phyloP scores from a whole-genome alignment of 2,113 vertebrate species.

The Tichodroma muraria region DNA sequence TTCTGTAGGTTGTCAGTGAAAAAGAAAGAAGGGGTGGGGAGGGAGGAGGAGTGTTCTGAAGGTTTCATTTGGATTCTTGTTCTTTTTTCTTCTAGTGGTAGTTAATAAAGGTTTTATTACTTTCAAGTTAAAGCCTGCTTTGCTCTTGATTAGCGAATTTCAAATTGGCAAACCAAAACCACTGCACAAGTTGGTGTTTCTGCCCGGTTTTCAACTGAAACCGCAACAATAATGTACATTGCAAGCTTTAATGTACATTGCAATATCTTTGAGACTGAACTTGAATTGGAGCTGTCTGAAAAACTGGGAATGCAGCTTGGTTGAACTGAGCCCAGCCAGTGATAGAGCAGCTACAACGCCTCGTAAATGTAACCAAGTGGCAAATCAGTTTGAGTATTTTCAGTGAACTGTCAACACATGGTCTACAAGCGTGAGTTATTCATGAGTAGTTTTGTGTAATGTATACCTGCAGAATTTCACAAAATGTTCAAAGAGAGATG shows the following conservation, averaged over 20 bases:
- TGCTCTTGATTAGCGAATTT: too few species aligned
- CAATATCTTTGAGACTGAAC: not conserved
- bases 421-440: not conserved
- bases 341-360: not conserved
- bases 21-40: too few species aligned
- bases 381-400: not conserved
- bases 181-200: too few species aligned
- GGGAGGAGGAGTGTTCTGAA: too few species aligned
- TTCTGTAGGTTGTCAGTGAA: too few species aligned
- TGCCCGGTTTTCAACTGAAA: too few species aligned
- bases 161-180: too few species aligned
- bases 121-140: too few species aligned
- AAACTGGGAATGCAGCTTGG: not conserved
- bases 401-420: not conserved
- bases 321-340: not conserved
- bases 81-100: too few species aligned
- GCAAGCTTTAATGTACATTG: not conserved
- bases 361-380: not conserved
- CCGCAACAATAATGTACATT: not conserved
- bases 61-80: too few species aligned
- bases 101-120: too few species aligned
- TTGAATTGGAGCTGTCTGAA: not conserved
- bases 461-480: not conserved
- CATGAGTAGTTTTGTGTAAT: not conserved
- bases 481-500: conserved; percentile 3